phyloP scores from a whole-genome alignment of 2,113 vertebrate genomes.

The Todiramphus chloris region DNA sequence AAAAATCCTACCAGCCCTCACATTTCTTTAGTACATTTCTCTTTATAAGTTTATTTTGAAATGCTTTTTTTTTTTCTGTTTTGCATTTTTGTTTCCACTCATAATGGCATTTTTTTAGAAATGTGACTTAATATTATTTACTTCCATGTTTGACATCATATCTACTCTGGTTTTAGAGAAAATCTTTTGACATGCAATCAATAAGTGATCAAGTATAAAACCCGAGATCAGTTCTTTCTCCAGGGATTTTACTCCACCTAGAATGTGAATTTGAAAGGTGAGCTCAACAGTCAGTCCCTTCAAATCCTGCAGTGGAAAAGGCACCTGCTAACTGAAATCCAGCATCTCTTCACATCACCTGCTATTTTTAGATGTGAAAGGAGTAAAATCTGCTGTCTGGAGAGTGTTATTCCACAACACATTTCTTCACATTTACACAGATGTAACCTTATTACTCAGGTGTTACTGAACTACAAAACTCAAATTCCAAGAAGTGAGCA shows the following conservation, averaged over 20 bases:
- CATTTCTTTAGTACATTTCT: neutral
- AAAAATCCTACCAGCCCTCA: neutral
- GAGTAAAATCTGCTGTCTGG: slow-evolving; percentile 22
- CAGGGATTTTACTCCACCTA: neutral
- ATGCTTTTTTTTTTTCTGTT: neutral
- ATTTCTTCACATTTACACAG: slow-evolving; percentile 40
- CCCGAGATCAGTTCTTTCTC: neutral
- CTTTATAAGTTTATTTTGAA: neutral
- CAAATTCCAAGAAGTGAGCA: neutral
- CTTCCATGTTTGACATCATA: neutral
- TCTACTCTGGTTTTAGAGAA: neutral
- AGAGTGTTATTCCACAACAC: neutral
- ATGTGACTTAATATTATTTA: neutral
- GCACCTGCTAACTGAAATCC: slow-evolving; percentile 9
- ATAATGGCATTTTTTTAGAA: neutral
- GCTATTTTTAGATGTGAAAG: slow-evolving; percentile 37
- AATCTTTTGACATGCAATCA: neutral
- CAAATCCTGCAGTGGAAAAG: neutral
- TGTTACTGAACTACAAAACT: neutral
- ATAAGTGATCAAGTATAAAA: neutral
- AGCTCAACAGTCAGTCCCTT: neutral
- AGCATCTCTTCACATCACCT: neutral
- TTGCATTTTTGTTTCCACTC: neutral
- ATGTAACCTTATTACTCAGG: slow-evolving; percentile 46
- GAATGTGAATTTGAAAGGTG: neutral